A percentile compares a stretch with the other conserved stretches of the same genome.
phyloP scores from a whole-genome alignment of 2,888 invertebrate genomes.

The Agonopterix heracliana region DNA sequence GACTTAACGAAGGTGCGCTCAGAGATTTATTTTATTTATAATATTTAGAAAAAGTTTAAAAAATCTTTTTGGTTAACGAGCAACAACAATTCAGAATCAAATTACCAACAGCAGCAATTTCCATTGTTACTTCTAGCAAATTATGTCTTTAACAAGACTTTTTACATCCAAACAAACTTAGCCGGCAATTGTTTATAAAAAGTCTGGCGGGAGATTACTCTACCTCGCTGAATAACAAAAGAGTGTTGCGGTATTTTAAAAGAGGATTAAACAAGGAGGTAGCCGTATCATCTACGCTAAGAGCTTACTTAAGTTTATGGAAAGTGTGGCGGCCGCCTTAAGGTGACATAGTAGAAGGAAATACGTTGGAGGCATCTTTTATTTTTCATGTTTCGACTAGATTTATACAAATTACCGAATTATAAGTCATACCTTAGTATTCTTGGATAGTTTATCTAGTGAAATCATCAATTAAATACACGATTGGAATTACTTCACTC shows the following conservation, averaged over 20 bases:
- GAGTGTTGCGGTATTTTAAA: constrained; percentile 61
- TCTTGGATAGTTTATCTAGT: no score
- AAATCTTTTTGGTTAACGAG: constrained; percentile 18
- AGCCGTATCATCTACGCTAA: constrained; percentile 66
- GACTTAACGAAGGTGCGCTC: not conserved
- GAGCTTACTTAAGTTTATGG: constrained; percentile 71
- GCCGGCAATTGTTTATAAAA: constrained; percentile 59
- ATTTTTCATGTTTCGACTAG: no score
- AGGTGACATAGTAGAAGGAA: no score
- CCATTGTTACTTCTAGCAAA: constrained; percentile 27
- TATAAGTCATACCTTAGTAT: no score
- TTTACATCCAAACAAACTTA: constrained; percentile 45
- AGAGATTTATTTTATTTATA: not conserved
- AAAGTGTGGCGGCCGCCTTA: constrained; percentile 61
- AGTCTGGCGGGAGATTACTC: constrained; percentile 51
- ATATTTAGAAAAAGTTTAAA: constrained; percentile 10
- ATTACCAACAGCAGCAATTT: constrained; percentile 24
- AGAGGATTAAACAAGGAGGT: constrained; percentile 65
- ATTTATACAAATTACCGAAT: no score
- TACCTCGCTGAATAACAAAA: constrained; percentile 63
- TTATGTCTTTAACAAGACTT: constrained; percentile 42
- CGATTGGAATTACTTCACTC: no score
- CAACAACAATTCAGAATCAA: constrained; percentile 16
- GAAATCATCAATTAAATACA: no score
- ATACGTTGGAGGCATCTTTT: no score